Percentiles rank a stretch among this genome's conserved stretches.
phyloP scores from a whole-genome alignment of 2,888 invertebrate species.

The Tenthredo notha region DNA sequence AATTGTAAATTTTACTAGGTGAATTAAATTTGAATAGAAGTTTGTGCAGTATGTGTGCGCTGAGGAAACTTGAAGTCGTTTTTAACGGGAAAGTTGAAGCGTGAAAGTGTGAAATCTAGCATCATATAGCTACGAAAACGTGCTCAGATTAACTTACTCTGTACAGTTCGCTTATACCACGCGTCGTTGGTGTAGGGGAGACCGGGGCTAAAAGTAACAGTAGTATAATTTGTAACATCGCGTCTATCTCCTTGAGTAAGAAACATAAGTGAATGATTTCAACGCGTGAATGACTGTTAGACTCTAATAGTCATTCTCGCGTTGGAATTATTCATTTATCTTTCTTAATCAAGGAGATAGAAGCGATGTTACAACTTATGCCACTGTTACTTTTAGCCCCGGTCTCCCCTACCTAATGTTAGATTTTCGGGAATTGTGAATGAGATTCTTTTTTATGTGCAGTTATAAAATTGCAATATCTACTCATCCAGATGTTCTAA shows the following conservation, averaged over 20 bases:
- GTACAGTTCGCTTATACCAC: slow-evolving; percentile 24
- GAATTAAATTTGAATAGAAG: background rate
- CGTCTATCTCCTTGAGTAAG: too few relatives aligned
- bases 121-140: background rate
- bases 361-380: too few relatives aligned
- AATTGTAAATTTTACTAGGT: background rate
- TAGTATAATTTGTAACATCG: too few relatives aligned
- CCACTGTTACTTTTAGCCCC: too few relatives aligned
- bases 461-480: background rate
- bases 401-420: background rate
- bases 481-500: background rate
- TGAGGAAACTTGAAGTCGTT: background rate
- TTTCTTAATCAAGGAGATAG: too few relatives aligned
- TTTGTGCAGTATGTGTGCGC: background rate
- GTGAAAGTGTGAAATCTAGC: slow-evolving; percentile 38
- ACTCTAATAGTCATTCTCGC: too few relatives aligned
- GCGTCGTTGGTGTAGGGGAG: background rate
- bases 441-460: background rate
- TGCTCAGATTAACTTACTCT: background rate
- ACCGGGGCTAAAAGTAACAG: too few relatives aligned
- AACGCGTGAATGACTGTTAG: too few relatives aligned
- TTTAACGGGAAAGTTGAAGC: slow-evolving; percentile 22
- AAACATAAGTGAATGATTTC: too few relatives aligned
- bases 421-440: background rate
- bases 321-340: too few relatives aligned